These are phyloP conservation scores for Neosalanx taihuensis DNA, from an alignment of 2,797 vertebrate genomes.

Conservation along the genomic window DNA sequence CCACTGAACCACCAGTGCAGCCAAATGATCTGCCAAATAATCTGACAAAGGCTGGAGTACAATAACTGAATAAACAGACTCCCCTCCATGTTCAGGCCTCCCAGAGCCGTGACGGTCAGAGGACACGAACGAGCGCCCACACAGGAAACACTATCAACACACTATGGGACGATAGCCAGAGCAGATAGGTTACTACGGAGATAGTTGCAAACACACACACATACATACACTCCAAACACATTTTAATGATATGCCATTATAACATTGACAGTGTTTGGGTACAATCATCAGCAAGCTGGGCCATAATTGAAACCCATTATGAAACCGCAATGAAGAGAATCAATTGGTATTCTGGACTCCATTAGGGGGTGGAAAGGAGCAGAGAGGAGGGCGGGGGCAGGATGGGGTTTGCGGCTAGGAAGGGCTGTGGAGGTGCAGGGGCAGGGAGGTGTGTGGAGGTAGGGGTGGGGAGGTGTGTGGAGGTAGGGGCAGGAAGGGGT, in stretches of 20 bases:
- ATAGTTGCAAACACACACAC: constrained; percentile 16
- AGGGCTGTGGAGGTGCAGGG: too few species aligned
- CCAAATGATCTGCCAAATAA: too few species aligned
- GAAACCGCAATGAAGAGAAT: constrained; percentile 40
- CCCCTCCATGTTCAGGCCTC: too few species aligned
- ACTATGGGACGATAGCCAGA: background rate
- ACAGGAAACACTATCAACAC: too few species aligned
- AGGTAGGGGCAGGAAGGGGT: background rate
- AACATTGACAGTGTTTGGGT: constrained; percentile 42
- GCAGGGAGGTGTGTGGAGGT: too few species aligned
- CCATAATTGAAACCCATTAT: constrained; percentile 38
- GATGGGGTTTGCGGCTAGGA: too few species aligned
- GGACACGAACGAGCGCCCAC: too few species aligned
- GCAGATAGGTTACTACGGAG: constrained; percentile 7
- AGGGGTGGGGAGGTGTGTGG: too few species aligned
- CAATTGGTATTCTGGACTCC: constrained; percentile 39
- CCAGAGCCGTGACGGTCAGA: too few species aligned
- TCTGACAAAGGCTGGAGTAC: too few species aligned
- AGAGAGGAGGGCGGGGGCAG: constrained; percentile 1
- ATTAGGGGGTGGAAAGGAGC: constrained; percentile 36
- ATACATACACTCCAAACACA: constrained; percentile 7
- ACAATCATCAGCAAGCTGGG: constrained; percentile 31
- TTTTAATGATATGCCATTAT: constrained; percentile 27
- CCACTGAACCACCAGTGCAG: too few species aligned
- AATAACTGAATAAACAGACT: too few species aligned